Evolutionary conservation across 1,140 invertebrate species (phyloP).

Genomic region (Drosophila willistoni): DNA sequence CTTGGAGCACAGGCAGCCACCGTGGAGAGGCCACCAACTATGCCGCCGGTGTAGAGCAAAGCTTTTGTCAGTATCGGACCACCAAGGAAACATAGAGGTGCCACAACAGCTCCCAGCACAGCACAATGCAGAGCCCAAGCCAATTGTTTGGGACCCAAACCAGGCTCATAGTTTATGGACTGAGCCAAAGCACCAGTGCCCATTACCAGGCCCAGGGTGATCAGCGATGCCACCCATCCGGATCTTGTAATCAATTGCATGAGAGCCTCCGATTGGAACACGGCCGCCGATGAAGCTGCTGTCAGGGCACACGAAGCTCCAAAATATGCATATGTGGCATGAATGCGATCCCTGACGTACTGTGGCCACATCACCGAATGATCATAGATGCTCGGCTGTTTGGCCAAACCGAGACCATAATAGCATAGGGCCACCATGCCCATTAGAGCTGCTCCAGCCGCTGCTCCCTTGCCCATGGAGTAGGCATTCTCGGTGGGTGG

Average conservation of each 20-base stretch:
- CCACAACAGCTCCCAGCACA: conserved; percentile 95
- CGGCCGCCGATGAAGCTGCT: conserved; percentile 90
- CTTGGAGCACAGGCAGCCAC: conserved; percentile 98
- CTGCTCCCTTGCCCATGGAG: conserved; percentile 91
- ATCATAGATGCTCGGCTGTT: conserved; percentile 92
- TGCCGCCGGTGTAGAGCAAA: conserved; percentile 96
- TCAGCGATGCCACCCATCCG: conserved; percentile 90
- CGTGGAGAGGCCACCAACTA: conserved; percentile 95
- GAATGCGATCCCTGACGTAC: conserved; percentile 95
- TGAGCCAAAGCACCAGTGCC: conserved; percentile 92
- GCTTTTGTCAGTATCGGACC: conserved; percentile 94
- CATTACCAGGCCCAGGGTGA: conserved; percentile 93
- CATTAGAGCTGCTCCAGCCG: conserved; percentile 93
- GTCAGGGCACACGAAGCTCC: conserved; percentile 93
- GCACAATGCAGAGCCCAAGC: conserved; percentile 96
- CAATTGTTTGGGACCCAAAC: conserved; percentile 94
- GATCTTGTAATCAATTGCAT: conserved; percentile 89
- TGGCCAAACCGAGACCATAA: conserved; percentile 95
- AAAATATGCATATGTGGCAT: conserved; percentile 97
- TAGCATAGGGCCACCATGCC: conserved; percentile 96
- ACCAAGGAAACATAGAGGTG: conserved; percentile 95
- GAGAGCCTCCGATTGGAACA: conserved; percentile 91
- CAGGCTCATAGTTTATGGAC: conserved; percentile 91
- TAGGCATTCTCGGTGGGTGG: conserved; percentile 86
- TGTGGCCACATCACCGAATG: conserved; percentile 95